Percentiles rank a stretch among this genome's conserved stretches.
Conservation (phyloP, 2,113 vertebrate species). For the Daboia siamensis region DNA sequence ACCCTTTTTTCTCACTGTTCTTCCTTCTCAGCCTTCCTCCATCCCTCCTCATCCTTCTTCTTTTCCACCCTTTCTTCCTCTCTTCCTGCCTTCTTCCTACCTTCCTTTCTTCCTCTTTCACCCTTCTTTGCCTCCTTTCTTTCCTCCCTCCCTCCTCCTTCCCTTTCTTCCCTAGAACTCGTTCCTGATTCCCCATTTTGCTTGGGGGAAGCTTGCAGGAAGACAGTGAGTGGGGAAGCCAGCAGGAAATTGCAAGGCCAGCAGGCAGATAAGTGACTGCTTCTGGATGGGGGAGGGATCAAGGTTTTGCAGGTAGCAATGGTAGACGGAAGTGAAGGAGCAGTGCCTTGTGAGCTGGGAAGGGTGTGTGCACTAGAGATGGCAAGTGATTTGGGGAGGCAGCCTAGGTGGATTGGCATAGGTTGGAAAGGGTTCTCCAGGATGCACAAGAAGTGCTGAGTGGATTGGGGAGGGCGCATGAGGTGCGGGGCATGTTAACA, state of each 20-base stretch:
- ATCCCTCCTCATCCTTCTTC: neutral
- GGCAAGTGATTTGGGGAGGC: neutral
- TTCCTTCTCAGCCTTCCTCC: neutral
- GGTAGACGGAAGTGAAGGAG: neutral
- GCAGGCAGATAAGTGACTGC: neutral
- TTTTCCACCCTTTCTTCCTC: neutral
- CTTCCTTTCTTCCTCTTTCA: neutral
- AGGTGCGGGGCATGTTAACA: neutral
- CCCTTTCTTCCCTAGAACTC: neutral
- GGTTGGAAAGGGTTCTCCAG: neutral
- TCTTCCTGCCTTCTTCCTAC: neutral
- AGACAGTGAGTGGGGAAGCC: neutral
- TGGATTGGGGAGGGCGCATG: neutral
- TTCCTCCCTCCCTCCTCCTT: no score
- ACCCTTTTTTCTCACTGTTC: no score
- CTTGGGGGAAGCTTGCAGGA: neutral
- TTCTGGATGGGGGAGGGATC: neutral
- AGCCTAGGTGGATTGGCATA: no score
- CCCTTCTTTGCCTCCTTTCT: neutral
- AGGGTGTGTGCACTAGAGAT: neutral
- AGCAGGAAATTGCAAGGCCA: neutral
- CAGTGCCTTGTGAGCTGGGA: neutral
- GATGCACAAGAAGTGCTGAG: neutral
- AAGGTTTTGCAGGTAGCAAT: neutral
- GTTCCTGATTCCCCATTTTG: neutral